phyloP scores from a whole-genome alignment of 2,113 vertebrate genomes.

The Melierax canorus region DNA sequence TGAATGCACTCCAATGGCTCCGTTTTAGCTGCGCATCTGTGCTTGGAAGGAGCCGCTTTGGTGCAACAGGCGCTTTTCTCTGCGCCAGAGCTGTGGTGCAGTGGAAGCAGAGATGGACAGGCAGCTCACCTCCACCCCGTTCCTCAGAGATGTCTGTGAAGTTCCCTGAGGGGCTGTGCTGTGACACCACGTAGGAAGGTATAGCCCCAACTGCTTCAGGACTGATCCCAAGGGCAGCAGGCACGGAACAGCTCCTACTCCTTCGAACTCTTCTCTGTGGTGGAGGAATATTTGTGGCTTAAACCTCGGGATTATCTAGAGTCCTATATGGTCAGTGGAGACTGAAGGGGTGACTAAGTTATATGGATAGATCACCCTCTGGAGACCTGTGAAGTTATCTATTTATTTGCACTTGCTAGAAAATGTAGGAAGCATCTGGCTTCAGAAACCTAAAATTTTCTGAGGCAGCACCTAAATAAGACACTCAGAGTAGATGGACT shows the following conservation, averaged over 20 bases:
- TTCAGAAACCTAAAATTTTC: not conserved
- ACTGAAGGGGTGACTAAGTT: not conserved
- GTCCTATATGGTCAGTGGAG: not conserved
- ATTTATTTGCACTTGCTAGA: not conserved
- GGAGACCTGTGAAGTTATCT: not conserved
- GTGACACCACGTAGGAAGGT: not conserved
- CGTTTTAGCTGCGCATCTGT: rapidly evolving
- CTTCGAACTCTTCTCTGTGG: not conserved
- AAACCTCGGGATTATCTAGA: not conserved
- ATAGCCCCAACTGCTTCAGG: not conserved
- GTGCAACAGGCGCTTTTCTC: not conserved
- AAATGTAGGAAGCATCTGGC: not conserved
- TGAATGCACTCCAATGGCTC: not conserved
- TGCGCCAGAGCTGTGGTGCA: not conserved
- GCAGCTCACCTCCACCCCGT: not conserved
- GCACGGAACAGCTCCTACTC: not conserved
- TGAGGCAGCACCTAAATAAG: not conserved
- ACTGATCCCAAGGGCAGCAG: not conserved
- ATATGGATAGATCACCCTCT: not conserved
- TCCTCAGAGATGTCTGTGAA: not conserved
- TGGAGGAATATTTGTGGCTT: not conserved
- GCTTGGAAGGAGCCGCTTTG: not conserved
- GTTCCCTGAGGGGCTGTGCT: not conserved
- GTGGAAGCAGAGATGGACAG: not conserved
- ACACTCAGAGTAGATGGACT: not conserved